Base-by-base conservation (phyloP, 2,113 vertebrate species). In the Aptenodytes patagonicus region DNA sequence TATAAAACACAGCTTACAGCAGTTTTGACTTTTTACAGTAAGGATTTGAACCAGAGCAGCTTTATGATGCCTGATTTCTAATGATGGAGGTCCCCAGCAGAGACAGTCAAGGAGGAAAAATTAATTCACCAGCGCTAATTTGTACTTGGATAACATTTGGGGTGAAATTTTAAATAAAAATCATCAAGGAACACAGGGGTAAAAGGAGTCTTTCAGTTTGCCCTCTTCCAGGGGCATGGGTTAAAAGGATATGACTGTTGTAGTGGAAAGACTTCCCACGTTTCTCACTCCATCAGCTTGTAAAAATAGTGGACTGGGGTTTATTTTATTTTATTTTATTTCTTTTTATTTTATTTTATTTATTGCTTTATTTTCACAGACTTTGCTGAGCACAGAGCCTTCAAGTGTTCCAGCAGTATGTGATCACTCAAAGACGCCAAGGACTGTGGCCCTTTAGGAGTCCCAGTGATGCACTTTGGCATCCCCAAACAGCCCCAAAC, bases 211-310 rank as follows among this genome's bases (percentile, higher is more conserved):
- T 92, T 95, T 81, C 69, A 68, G 83, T 89, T 89, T 84, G 47
- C 38, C 40, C 28, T 93, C 52, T 94, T 96, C 34, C 65, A 93
- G 22, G 9, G 51, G 21, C 42, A 49, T 2, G 7, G 71, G 44
- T 83, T 92, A 77, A 83, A 97, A 90, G 68, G 86, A 89, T 96
- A 92, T 22, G 47, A 82, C 80, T 86, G 69, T 61, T 92, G 49
- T 65, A 89, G 65, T 82, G 64, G 66, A 97, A 96, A 91, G 64
- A 89, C 44, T 95, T 97, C 49, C 91, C 72, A 88, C n/a, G 72
- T 90, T 97, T 97, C 68, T 93, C 88, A 83, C 68, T 90, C n/a
- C 64, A 92, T 77, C 87, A 95, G 69, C 86, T 87, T 89, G 86
- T 95, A 92, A 95, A 97, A 93, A 81, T 36, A 58, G 77, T 84